Evolutionary conservation across 2,797 vertebrate species (phyloP).

Genomic region (Apogon hyalosoma): DNA sequence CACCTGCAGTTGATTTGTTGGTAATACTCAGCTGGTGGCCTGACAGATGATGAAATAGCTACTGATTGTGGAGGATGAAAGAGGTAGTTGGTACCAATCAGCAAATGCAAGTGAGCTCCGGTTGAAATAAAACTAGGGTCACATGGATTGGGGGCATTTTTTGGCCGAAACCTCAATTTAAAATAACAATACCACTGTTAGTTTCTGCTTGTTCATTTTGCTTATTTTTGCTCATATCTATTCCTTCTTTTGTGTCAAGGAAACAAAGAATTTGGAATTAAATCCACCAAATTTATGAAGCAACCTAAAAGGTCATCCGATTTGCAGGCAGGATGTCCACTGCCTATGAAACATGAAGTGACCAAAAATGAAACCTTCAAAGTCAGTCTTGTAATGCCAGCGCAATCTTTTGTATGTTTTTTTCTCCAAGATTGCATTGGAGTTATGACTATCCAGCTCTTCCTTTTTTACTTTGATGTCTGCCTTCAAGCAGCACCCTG

Average conservation of each 20-base stretch:
- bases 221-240: no score
- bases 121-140: no score
- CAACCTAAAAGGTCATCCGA: no score
- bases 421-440: conserved; percentile 6
- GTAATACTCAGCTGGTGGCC: conserved; percentile 1
- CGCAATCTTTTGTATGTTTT: conserved; percentile 1
- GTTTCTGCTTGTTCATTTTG: no score
- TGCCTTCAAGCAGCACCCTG: background rate
- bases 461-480: conserved; percentile 14
- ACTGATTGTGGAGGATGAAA: conserved; percentile 6
- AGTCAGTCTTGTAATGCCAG: background rate
- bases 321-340: no score
- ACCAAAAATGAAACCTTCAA: background rate
- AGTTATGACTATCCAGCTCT: background rate
- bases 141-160: no score
- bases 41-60: background rate
- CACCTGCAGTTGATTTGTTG: conserved; percentile 8
- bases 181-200: no score
- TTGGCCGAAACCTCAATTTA: no score
- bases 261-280: no score
- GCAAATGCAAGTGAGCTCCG: background rate
- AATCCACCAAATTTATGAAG: no score
- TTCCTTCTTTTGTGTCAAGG: no score
- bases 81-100: conserved; percentile 5
- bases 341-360: background rate